phyloP scores from a whole-genome alignment of 2,888 invertebrate genomes.

The Cephus pulcher region DNA sequence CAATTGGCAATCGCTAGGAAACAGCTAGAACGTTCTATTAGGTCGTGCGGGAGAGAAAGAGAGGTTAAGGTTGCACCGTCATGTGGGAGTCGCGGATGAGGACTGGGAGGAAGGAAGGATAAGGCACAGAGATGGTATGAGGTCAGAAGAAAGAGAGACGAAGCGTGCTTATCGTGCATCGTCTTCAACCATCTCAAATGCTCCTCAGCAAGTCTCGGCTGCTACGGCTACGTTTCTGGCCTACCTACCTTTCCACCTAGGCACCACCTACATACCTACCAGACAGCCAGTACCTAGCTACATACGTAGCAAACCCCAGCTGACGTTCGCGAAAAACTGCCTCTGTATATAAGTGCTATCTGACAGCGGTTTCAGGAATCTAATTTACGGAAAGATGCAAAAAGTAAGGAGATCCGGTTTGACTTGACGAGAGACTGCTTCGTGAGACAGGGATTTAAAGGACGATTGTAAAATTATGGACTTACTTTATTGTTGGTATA shows the following conservation, averaged over 20 bases:
- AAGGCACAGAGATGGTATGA: constrained; percentile 29
- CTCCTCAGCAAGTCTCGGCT: constrained; percentile 32
- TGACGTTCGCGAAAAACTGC: constrained; percentile 59
- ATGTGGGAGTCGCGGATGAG: constrained; percentile 28
- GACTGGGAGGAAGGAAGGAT: constrained; percentile 12
- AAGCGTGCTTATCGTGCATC: constrained; percentile 67
- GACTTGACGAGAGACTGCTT: neutral
- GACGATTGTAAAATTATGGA: no score
- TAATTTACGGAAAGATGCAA: constrained; percentile 36
- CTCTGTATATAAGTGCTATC: constrained; percentile 17
- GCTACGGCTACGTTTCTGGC: constrained; percentile 5
- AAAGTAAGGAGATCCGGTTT: neutral
- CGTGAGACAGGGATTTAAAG: neutral
- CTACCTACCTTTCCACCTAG: neutral
- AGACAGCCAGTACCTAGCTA: neutral
- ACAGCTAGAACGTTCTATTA: constrained; percentile 31
- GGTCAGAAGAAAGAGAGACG: constrained; percentile 47
- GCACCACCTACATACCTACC: neutral
- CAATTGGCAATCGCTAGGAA: constrained; percentile 48
- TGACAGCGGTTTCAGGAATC: constrained; percentile 45
- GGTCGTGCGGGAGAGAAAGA: neutral
- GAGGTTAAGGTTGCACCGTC: constrained; percentile 17
- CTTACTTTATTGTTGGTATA: neutral
- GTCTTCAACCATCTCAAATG: constrained; percentile 55
- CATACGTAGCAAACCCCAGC: constrained; percentile 30